Conservation (phyloP, 2,113 vertebrate species). For the Mormyrus iriodes region DNA sequence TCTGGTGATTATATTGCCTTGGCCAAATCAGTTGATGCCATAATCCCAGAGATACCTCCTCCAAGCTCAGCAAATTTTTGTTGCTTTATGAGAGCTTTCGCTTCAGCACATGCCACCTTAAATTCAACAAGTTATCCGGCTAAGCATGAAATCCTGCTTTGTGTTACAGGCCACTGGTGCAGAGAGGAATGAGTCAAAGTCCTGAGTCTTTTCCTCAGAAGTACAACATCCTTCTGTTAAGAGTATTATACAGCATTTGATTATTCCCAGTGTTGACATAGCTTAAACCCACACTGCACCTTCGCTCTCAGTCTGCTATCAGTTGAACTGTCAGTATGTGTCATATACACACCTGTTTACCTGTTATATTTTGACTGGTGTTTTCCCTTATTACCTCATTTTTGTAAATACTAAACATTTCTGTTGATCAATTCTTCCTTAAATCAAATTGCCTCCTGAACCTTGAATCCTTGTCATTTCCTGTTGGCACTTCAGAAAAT, state of each 20-base stretch:
- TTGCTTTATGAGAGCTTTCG: not conserved
- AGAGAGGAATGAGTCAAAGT: not conserved
- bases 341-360: not conserved
- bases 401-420: constrained; percentile 14
- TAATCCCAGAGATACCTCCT: not conserved
- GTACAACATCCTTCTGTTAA: not conserved
- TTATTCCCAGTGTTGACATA: not conserved
- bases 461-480: not conserved
- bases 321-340: not conserved
- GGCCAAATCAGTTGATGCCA: not conserved
- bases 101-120: not conserved
- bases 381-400: not conserved
- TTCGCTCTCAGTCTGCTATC: not conserved
- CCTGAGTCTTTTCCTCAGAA: not conserved
- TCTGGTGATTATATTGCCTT: not conserved
- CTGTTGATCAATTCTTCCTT: not conserved
- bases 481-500: not conserved
- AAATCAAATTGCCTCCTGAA: not conserved
- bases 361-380: not conserved
- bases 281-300: not conserved
- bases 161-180: not conserved
- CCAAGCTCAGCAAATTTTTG: not conserved
- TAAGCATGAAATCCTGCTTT: not conserved
- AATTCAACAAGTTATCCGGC: not conserved
- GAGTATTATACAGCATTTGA: not conserved